A percentile compares a stretch with the other conserved stretches of the same genome.
These are phyloP conservation scores for Melozone crissalis DNA, from an alignment of 2,113 vertebrate species.

Conservation along the genomic window DNA sequence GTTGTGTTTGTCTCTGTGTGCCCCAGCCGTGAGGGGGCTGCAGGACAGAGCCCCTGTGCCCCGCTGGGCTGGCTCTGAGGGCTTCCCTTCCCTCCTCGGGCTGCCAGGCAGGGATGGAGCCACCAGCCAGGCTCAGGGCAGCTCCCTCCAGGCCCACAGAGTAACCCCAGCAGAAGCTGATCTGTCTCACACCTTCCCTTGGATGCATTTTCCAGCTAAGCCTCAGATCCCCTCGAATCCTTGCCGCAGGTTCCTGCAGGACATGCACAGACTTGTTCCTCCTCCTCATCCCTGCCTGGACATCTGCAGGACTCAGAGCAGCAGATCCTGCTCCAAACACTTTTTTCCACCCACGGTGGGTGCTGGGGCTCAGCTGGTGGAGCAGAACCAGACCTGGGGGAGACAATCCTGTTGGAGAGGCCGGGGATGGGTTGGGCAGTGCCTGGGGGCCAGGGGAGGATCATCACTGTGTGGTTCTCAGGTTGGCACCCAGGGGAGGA, in stretches of 20 bases:
- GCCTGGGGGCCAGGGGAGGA: neutral
- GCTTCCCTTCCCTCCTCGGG: neutral
- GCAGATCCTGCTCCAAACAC: neutral
- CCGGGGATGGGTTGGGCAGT: rapidly evolving
- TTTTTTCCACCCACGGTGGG: neutral
- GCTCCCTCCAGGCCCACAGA: neutral
- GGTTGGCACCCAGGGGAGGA: neutral
- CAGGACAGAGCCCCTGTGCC: neutral
- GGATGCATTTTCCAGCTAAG: neutral
- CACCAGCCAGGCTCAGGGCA: neutral
- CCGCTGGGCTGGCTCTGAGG: rapidly evolving
- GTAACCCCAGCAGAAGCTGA: neutral
- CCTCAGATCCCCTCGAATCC: neutral
- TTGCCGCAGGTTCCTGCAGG: neutral
- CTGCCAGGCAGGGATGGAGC: neutral
- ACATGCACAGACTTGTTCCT: slow-evolving; percentile 42
- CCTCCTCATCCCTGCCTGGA: neutral
- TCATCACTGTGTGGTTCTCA: rapidly evolving
- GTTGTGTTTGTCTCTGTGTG: rapidly evolving
- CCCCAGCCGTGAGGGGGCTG: rapidly evolving
- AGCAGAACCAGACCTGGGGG: neutral
- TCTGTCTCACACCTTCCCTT: neutral
- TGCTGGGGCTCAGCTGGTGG: rapidly evolving
- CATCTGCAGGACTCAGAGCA: neutral
- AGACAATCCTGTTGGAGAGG: rapidly evolving